Evolutionary conservation across 2,113 vertebrate species (phyloP), one percentile per base, ranked within the genome.

Genomic region (Caracal caracal): DNA sequence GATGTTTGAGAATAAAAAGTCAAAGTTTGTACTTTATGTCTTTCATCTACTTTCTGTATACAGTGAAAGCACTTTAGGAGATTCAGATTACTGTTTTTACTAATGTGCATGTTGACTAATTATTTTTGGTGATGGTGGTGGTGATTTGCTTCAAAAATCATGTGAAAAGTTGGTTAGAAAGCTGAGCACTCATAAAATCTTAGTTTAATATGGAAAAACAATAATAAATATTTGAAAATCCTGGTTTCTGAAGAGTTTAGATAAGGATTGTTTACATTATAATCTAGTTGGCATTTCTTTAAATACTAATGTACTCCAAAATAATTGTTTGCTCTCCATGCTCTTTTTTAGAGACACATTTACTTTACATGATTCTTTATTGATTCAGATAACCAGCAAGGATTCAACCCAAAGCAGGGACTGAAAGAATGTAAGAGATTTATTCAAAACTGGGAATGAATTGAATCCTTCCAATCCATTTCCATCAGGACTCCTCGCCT

Each of bases 31-130:
- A 76, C 83, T 90, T 94, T 47, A 43, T 9, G 17, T 56, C 6
- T 81, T 92, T 87, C 37, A n/a, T 89, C 86, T 92, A 91, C 8
- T 93, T 96, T 86, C n/a, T 33, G 63, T 43, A n/a, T 49, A 37
- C 5, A 71, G 3, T 79, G 53, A 71, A 82, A 89, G 10, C 63
- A 89, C 7, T 70, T 56, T 63, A 71, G 30, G 16, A 80, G 30
- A 61, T 61, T 88, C n/a, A 88, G 37, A 40, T 33, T 80, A 30
- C 15, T 63, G 33, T 80, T 89, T 82, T 96, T 82, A 59, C 20
- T 73, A 68, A 10, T 59, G 24, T 37, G 2, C 65, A 24, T 70
- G 24, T 13, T 63, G 40, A 65, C 35, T 47, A 59, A 59, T 71
- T 76, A 43, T 37, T 53, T 43, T 33, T 81, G 16, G n/a, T 37